Percentiles rank a stretch among this genome's conserved stretches.
Evolutionary conservation across 2,797 vertebrate species (phyloP).

Genomic region (Sarcophilus harrisii): DNA sequence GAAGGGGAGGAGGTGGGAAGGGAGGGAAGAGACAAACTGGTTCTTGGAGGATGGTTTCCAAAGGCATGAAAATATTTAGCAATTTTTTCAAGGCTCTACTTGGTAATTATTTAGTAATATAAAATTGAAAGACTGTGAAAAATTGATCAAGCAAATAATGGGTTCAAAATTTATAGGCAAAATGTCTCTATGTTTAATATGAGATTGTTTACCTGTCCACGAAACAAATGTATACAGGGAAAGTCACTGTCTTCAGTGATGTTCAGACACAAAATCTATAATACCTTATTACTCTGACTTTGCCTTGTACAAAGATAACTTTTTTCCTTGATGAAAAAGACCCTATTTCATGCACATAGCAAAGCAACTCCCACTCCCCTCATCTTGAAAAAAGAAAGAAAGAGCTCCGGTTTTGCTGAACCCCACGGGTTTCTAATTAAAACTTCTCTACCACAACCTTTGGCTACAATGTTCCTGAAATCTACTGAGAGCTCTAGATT

Average conservation of each 20-base stretch:
- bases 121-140: slow-evolving; percentile 63
- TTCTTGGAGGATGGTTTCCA: slow-evolving; percentile 61
- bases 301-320: slow-evolving; percentile 65
- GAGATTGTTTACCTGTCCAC: slow-evolving; percentile 71
- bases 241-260: slow-evolving; percentile 71
- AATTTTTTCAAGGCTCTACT: slow-evolving; percentile 54
- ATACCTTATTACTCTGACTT: slow-evolving; percentile 72
- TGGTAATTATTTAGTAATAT: slow-evolving; percentile 61
- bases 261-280: slow-evolving; percentile 76
- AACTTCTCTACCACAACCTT: slow-evolving; percentile 71
- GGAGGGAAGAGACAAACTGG: slow-evolving; percentile 30
- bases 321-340: slow-evolving; percentile 60
- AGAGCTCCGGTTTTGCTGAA: slow-evolving; percentile 63
- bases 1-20: slow-evolving; percentile 53
- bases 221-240: slow-evolving; percentile 72
- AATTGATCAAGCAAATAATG: slow-evolving; percentile 62
- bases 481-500: slow-evolving; percentile 76
- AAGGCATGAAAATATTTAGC: slow-evolving; percentile 56
- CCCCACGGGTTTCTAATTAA: slow-evolving; percentile 83
- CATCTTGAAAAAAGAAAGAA: slow-evolving; percentile 26
- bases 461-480: slow-evolving; percentile 73
- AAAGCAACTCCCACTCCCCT: slow-evolving; percentile 37
- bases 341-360: slow-evolving; percentile 54
- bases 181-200: slow-evolving; percentile 52
- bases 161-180: slow-evolving; percentile 61